phyloP scores from a whole-genome alignment of 2,888 invertebrate species.

The Synanthedon tipuliformis region DNA sequence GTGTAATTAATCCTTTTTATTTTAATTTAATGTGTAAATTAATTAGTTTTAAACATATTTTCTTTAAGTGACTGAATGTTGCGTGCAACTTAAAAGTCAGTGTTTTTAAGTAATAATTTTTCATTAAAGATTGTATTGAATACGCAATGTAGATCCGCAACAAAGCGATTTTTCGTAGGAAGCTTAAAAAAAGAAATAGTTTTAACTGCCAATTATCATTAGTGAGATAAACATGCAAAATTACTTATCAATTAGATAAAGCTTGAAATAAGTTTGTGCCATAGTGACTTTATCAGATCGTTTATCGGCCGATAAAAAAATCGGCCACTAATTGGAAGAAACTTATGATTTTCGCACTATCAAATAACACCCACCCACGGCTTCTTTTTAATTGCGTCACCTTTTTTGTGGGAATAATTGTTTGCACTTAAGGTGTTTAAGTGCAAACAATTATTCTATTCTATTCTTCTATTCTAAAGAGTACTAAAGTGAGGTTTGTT shows the following conservation, averaged over 20 bases:
- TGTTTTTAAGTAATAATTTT: background rate
- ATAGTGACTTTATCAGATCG: background rate
- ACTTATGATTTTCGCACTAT: background rate
- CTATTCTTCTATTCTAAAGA: too few species aligned
- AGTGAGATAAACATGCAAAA: background rate
- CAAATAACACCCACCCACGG: background rate
- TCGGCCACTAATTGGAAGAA: background rate
- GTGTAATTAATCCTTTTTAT: too few species aligned
- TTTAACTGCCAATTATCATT: conserved; percentile 1
- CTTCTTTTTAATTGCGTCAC: too few species aligned
- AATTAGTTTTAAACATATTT: background rate
- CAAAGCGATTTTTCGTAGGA: too few species aligned
- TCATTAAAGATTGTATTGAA: too few species aligned
- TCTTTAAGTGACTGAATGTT: background rate
- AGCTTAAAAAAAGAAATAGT: background rate
- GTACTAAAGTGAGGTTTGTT: too few species aligned
- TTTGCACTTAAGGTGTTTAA: too few species aligned
- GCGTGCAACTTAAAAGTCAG: background rate
- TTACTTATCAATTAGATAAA: background rate
- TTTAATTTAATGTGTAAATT: too few species aligned
- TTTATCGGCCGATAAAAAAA: background rate
- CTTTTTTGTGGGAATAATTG: too few species aligned
- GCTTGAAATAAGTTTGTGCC: background rate
- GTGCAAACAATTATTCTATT: too few species aligned
- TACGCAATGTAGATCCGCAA: too few species aligned